Base-by-base conservation (phyloP, 1,140 invertebrate genomes). In the Drosophila saltans region DNA sequence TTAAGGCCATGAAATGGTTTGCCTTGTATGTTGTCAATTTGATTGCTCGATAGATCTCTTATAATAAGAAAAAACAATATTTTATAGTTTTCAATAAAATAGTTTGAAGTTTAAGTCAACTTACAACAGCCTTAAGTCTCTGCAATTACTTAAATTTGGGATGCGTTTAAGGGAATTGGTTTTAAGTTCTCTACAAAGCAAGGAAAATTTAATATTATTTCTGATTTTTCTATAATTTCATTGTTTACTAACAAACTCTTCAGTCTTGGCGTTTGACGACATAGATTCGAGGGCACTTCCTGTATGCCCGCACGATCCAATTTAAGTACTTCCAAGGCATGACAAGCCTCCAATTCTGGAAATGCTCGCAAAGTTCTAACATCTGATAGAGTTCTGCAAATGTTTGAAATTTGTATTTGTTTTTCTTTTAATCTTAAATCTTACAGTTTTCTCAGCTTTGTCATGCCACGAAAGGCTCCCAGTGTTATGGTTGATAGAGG, bases 1-100 rank as follows among this genome's bases (percentile, higher is more conserved):
- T 92, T 93, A 69, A 97, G 94, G 21, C 94, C 95, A 33, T 93
- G 92, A 91, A 98, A 98, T 0, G 95, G 94, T 30, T 93, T 93
- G 7, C 95, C 95, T 56, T 95, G 94, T 69, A 98, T 80, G 4
- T 94, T 94, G 40, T 93, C 92, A 78, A 99, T 97, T 78, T 94
- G 92, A 93, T 99, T 99, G 88, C 95, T 96, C 26, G 97, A 96
- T 92, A 99, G 93, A 93, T 98, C 97, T 90, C 98, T 99, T 93
- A 30, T 2, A 30, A 30, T 30, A 16, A 16, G 16, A 1, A 24
- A 69, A 24, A 59, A 62, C 16, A 41, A 40, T 10, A 24, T 10
- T 26, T 4, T 9, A 33, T 10, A 39, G 24, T 68, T 21, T 59
- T 1, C 61, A 2, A 28, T 11, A 66, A 24, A 16, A 11, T 3